Base-by-base conservation (phyloP, 2,888 invertebrate species). In the Germaria angustata region DNA sequence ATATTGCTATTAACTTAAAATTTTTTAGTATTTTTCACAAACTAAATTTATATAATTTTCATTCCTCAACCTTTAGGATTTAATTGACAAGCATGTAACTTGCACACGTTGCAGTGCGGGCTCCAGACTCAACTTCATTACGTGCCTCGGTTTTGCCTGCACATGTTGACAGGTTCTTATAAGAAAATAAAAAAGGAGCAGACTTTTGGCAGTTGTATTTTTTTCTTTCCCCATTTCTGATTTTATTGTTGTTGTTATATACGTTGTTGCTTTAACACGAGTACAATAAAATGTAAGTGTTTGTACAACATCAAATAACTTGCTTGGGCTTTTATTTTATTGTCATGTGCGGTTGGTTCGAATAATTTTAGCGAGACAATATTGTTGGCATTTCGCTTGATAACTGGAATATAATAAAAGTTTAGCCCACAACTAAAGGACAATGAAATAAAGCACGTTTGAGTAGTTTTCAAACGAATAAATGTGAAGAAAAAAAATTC, bases 371-470 rank as follows among this genome's bases (percentile, higher is more conserved):
- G 32, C 46, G 36, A 41, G 49, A 66, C 46, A 79, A 34, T 46
- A 55, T 32, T 32, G 39, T 49, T 6, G 28, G n/a, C 20, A 6
- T 46, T 28, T 39, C 34, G 9, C n/a, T 63, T 53, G n/a, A 41
- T 51, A 32, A 9, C 39, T 28, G n/a, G 15, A 15, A 61, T 13
- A 41, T 7, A 44, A n/a, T n/a, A n/a, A n/a, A n/a, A n/a, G n/a
- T n/a, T n/a, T n/a, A n/a, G n/a, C 24, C 11, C 15, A 55, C 34
- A 65, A 44, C 9, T 36, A 34, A 65, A 59, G 20, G 61, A 78
- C 57, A 69, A 65, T 69, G 63, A 81, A 66, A 77, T 73, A 61
- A 68, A 73, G 51, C 68, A 81, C 78, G 81, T 75, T 78, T 81
- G 68, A 68, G 24, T 53, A 69, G 46, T 49, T 69, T 65, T 80